phyloP scores from a whole-genome alignment of 2,888 invertebrate genomes.

The Metopia argyrocephala region DNA sequence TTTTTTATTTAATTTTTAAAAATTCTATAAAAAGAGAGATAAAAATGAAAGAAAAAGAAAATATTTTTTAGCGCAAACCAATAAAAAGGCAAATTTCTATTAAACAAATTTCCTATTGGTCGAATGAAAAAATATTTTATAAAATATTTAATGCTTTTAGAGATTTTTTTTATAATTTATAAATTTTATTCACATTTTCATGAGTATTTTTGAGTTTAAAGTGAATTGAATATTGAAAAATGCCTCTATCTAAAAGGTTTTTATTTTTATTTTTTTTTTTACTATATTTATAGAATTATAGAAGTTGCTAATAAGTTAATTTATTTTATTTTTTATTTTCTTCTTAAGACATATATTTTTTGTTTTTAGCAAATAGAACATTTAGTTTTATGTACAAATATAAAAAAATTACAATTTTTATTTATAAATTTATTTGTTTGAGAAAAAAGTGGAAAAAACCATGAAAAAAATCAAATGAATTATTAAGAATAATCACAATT shows the following conservation, averaged over 20 bases:
- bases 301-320: slow-evolving; percentile 3
- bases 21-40: neutral
- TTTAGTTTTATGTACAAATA: slow-evolving; percentile 28
- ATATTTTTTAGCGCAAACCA: too few relatives aligned
- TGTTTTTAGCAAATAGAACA: slow-evolving; percentile 25
- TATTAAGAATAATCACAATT: slow-evolving; percentile 23
- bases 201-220: neutral
- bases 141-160: neutral
- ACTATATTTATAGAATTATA: neutral
- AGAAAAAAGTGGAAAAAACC: neutral
- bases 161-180: slow-evolving; percentile 1
- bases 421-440: neutral
- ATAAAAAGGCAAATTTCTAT: too few relatives aligned
- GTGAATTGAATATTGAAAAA: slow-evolving; percentile 27
- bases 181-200: slow-evolving; percentile 32
- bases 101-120: too few relatives aligned
- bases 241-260: slow-evolving; percentile 41
- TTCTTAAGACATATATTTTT: neutral
- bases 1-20: neutral
- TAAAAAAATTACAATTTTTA: neutral
- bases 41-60: too few relatives aligned
- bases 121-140: too few relatives aligned
- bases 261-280: neutral
- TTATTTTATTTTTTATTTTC: slow-evolving; percentile 21
- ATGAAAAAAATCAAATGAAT: neutral